Evolutionary conservation across 2,888 invertebrate genomes (phyloP), one percentile per base, ranked within the genome.

Genomic region (Pristionchus arcanus): DNA sequence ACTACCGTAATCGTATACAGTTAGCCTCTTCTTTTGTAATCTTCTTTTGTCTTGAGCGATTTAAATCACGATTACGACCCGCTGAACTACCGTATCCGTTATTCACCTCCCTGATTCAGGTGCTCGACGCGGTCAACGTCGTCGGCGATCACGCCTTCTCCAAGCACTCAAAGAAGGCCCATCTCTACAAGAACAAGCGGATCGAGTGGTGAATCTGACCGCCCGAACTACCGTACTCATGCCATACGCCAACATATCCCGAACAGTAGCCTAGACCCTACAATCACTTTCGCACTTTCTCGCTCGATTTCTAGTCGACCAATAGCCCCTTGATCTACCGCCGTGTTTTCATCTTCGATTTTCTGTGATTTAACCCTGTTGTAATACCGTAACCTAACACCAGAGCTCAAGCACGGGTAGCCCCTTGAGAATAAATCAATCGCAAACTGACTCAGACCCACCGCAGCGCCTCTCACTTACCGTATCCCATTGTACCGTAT

Each of bases 111-210:
- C n/a, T 87, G 19, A 53, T 90, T 90, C 34, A 91, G 91, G 93
- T 94, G 5, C 90, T 94, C 2, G 89, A 91, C 28, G 91, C 91
- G 25, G 92, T 95, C 2, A 91, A 92, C 85, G 92, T 92, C 63
- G 90, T 94, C 13, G 94, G 94, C 85, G 92, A 93, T 31, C 89
- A 92, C 85, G 92, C 92, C 85, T 90, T 92, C 42, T 92, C 93
- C 88, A 94, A 94, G 90, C 94, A 93, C 90, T 94, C 94, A 15
- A 90, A 91, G 37, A 90, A 92, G 55, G 89, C 92, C 55, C 92
- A 94, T 90, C 91, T 95, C 89, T 94, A 94, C 90, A 91, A 93
- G 90, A 90, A 93, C 83, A 85, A 90, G 81, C 91, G 93, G 59
- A 94, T 94, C 87, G 92, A 94, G 88, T 94, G 94, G 94, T 94